Percentiles rank a stretch among this genome's conserved stretches.
These are phyloP conservation scores for Brachionus sp. DNA, from an alignment of 1,140 invertebrate genomes.

Conservation along the genomic window DNA sequence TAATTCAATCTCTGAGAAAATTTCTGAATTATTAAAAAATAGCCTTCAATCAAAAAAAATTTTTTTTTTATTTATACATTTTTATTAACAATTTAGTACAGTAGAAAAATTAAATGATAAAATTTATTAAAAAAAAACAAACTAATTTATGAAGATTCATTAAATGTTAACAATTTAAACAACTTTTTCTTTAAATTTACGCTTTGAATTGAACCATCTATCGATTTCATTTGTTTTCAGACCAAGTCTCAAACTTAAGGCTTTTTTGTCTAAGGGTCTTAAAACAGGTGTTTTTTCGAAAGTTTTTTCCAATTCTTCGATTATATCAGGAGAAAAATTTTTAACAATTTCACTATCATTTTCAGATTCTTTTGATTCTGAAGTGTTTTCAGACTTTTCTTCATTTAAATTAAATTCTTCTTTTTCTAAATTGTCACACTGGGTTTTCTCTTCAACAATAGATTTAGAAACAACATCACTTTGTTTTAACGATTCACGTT, in stretches of 20 bases:
- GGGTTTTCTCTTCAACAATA: neutral
- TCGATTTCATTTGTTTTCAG: conserved; percentile 24
- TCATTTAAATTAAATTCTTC: neutral
- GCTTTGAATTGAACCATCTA: conserved; percentile 36
- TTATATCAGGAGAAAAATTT: neutral
- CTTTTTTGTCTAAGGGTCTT: conserved; percentile 1
- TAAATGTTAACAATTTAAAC: neutral
- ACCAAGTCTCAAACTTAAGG: neutral
- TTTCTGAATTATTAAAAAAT: no score
- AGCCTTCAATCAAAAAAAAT: neutral
- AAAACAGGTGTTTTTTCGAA: conserved; percentile 13
- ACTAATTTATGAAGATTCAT: neutral
- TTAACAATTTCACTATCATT: neutral
- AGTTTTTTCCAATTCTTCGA: conserved; percentile 4
- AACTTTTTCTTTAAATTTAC: conserved; percentile 8
- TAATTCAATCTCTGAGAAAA: no score
- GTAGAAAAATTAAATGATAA: conserved; percentile 6
- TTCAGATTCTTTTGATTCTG: neutral
- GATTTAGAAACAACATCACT: neutral
- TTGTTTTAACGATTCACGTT: neutral
- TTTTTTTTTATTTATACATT: neutral
- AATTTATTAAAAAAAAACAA: neutral
- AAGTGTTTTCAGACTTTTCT: neutral
- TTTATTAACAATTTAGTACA: neutral
- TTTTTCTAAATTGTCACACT: neutral